Base-by-base conservation (phyloP, 2,797 vertebrate species). In the Carapus acus region DNA sequence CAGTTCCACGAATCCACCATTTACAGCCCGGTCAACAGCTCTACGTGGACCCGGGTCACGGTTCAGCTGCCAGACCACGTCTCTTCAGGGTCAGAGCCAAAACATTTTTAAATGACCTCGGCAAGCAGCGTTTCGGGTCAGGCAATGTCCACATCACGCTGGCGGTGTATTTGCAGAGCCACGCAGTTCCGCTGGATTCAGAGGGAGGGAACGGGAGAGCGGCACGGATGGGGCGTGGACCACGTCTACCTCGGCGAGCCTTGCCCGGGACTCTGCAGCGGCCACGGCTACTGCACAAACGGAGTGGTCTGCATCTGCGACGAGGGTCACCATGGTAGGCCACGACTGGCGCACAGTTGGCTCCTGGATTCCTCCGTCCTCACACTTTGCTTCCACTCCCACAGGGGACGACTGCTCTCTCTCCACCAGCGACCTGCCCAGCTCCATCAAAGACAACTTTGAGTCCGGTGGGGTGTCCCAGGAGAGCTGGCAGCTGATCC, bases 171-270 rank as follows among this genome's bases (percentile, higher is more conserved):
- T 70, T 82, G 68, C 82, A 99, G 96, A 39, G 93, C 96, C 0
- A 98, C 96, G 1, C 94, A 97, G 81, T 98, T 98, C 83, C 94
- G 95, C 53, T 98, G 95, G 96, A 96, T 98, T 81, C 96, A 98
- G 72, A 93, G 91, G 62, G 92, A 93, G 24, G 93, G 93, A 44
- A 87, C 88, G 2, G 87, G 91, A 0, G 96, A 97, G 79, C 88
- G 92, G 40, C 92, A 93, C 60, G 93, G 92, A 84, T 99, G 96
- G 96, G 96, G 88, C 0, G 92, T 99, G 0, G 96, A 99, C 74
- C 91, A 95, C 0, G 94, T 98, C 43, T 98, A 98, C 76, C 95
- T 99, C 0, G 96, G 96, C 8, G 96, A 99, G 76, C 90, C 93
- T 0, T 99, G 96, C 62, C 91, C 93, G 0, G 92, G 91, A 60